Conservation (phyloP, 2,888 invertebrate species). For the Andrena praecox region DNA sequence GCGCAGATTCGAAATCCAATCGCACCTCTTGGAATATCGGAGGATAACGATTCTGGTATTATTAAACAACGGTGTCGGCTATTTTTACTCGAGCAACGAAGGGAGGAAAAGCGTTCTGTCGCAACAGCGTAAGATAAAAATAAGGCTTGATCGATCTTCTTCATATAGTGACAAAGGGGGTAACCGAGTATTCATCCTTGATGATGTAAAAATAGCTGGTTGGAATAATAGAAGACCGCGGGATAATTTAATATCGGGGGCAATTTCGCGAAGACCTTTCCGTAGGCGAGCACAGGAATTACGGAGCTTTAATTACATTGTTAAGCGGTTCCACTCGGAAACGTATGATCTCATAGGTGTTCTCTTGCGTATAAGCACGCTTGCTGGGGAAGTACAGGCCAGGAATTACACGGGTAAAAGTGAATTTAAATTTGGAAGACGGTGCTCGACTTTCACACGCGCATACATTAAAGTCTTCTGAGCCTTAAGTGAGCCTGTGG, state of each 20-base stretch:
- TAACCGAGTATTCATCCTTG: slow-evolving; percentile 57
- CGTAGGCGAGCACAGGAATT: slow-evolving; percentile 4
- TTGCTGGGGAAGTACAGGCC: not conserved
- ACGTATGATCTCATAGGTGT: slow-evolving; percentile 14
- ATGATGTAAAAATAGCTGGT: slow-evolving; percentile 36
- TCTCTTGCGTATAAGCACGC: not conserved
- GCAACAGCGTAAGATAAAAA: slow-evolving; percentile 38
- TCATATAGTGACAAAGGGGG: slow-evolving; percentile 39
- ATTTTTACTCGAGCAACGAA: slow-evolving; percentile 41
- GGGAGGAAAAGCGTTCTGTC: slow-evolving; percentile 12
- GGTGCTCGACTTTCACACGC: slow-evolving; percentile 47
- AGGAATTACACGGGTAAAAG: slow-evolving; percentile 58
- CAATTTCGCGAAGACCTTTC: slow-evolving; percentile 23
- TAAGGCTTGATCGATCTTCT: slow-evolving; percentile 49
- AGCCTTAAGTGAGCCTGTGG: slow-evolving; percentile 31
- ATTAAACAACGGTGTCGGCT: slow-evolving; percentile 35
- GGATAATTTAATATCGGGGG: slow-evolving; percentile 29
- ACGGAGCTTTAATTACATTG: not conserved
- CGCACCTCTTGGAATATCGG: not conserved
- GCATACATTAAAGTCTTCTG: slow-evolving; percentile 26
- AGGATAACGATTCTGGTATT: slow-evolving; percentile 37
- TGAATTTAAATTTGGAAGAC: slow-evolving; percentile 52
- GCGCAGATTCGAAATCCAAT: not conserved
- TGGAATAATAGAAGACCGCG: slow-evolving; percentile 9
- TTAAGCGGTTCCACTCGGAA: slow-evolving; percentile 8